A percentile compares a stretch with the other conserved stretches of the same genome.
These are phyloP conservation scores for Propithecus deckenii DNA, from an alignment of 2,797 vertebrate species.

Conservation along the genomic window DNA sequence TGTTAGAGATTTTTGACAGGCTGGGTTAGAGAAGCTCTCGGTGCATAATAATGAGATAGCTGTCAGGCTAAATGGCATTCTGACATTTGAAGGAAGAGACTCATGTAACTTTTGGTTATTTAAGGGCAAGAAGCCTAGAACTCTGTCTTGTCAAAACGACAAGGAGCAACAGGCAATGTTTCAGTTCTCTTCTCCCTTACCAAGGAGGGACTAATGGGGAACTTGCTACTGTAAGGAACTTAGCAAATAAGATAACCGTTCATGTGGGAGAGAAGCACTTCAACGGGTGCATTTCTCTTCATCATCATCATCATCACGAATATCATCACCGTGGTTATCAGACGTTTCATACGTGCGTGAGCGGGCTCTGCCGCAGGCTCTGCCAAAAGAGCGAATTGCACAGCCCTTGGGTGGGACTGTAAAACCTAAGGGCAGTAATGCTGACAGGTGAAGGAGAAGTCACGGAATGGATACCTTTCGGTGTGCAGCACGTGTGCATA, in stretches of 20 bases:
- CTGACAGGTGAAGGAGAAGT: not conserved
- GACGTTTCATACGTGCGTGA: no score
- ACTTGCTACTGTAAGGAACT: not conserved
- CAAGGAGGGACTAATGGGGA: not conserved
- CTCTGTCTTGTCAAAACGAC: constrained; percentile 56
- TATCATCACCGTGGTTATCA: not conserved
- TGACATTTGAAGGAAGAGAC: constrained; percentile 55
- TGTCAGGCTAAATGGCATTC: constrained; percentile 68
- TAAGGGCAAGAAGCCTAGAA: constrained; percentile 54
- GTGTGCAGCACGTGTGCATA: no score
- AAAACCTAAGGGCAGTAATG: not conserved
- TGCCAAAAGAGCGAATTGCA: not conserved
- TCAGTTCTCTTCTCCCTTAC: not conserved
- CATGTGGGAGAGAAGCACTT: not conserved
- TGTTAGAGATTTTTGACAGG: constrained; percentile 28
- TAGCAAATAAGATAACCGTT: not conserved
- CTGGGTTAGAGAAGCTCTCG: not conserved
- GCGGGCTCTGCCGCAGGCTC: not conserved
- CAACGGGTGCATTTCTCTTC: no score
- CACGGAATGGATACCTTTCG: fast-evolving
- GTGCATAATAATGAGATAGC: constrained; percentile 29
- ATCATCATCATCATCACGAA: fast-evolving
- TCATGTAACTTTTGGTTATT: constrained; percentile 42
- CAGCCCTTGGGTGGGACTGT: not conserved
- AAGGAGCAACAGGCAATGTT: not conserved